Evolutionary conservation across 2,888 invertebrate species (phyloP), one percentile per base, ranked within the genome.

Genomic region (Caenorhabditis sp.): DNA sequence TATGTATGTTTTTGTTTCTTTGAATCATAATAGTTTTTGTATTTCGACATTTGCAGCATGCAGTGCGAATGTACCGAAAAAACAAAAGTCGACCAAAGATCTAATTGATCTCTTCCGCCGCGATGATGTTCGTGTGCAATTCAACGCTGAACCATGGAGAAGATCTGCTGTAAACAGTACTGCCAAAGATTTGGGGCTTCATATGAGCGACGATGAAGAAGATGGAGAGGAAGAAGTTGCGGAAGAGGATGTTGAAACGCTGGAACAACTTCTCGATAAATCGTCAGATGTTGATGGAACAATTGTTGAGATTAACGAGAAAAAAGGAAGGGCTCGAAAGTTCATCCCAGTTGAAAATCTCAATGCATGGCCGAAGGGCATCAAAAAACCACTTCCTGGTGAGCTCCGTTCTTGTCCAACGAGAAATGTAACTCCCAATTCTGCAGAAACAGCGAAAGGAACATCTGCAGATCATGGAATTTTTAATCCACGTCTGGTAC

Each of bases 121-220:
- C 1, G 67, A 67, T 27, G 72, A 72, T 7, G 62, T 72, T 25
- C 64, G 72, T 4, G 36, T 68, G 1, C 62, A 54, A 25, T 72
- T 72, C 59, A 65, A 68, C 26, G 17, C 62, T 8, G 23, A 26
- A 14, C 63, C 59, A 12, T 71, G 27, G 36, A 66, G 49, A 59
- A 17, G 7, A 58, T 21, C 5, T 14, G 23, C 14, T 3, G 21
- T 3, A 12, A 5, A 59, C 20, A 10, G 49, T 23, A 43, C 3
- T 1, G 38, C 1, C 10, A 23, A 3, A 20, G 49, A 59, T 3
- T n/a, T 61, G 10, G 50, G 56, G 21, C 31, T 25, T 14, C 14
- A 27, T 38, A 31, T 60, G 17, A 64, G 62, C 43, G 70, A 70
- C 20, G 66, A 66, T 8, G 70, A 71, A 20, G 65, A 57, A 10